phyloP scores from a whole-genome alignment of 2,888 invertebrate genomes.

The Helicoverpa assulta region DNA sequence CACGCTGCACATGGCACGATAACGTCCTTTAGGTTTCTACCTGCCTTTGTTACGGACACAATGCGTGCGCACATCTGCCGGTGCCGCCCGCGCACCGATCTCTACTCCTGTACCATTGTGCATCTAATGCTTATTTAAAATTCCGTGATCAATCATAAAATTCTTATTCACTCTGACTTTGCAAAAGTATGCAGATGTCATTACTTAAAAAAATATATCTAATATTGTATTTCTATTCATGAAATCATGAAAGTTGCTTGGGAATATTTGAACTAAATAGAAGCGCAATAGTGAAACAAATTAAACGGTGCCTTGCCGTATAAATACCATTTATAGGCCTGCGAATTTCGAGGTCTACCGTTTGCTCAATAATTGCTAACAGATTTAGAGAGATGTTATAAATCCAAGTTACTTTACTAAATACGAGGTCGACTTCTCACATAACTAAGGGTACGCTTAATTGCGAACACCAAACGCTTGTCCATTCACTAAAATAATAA shows the following conservation, averaged over 20 bases:
- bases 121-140: slow-evolving; percentile 69
- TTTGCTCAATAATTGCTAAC: slow-evolving; percentile 69
- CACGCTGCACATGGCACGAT: slow-evolving; percentile 87
- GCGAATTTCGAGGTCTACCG: slow-evolving; percentile 66
- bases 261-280: slow-evolving; percentile 37
- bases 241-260: slow-evolving; percentile 25
- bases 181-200: slow-evolving; percentile 60
- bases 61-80: slow-evolving; percentile 86
- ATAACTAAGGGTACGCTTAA: slow-evolving; percentile 78
- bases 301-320: slow-evolving; percentile 43
- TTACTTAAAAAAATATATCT: slow-evolving; percentile 23
- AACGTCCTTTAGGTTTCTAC: slow-evolving; percentile 80
- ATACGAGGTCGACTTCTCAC: slow-evolving; percentile 80
- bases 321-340: slow-evolving; percentile 61
- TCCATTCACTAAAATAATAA: slow-evolving; percentile 66
- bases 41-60: slow-evolving; percentile 88
- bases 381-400: slow-evolving; percentile 68
- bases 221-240: neutral
- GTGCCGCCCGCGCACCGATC: slow-evolving; percentile 80
- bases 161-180: slow-evolving; percentile 68
- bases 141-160: slow-evolving; percentile 70
- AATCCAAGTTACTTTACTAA: slow-evolving; percentile 71
- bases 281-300: slow-evolving; percentile 48
- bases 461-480: slow-evolving; percentile 76
- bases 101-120: slow-evolving; percentile 67